These are phyloP conservation scores for Stichodactyla mertensii DNA, from an alignment of 64 coral and sea anemone species.

Conservation along the genomic window DNA sequence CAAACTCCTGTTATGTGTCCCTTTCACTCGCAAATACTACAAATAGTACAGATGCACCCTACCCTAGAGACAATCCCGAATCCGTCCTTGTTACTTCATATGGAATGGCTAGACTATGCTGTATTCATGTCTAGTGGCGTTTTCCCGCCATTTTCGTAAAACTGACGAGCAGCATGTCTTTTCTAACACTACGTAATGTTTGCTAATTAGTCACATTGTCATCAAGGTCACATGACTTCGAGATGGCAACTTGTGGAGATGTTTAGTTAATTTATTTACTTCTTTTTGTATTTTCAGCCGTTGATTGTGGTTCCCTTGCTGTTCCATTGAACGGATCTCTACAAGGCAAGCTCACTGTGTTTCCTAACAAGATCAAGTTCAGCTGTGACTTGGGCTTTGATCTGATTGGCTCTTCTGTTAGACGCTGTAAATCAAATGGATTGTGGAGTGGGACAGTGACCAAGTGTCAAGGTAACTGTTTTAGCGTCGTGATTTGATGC, in stretches of 20 bases:
- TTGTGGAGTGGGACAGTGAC: conserved; percentile 23
- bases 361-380: conserved; percentile 14
- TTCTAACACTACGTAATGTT: no score
- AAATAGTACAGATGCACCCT: no score
- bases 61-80: no score
- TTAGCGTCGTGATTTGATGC: not conserved
- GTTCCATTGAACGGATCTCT: conserved; percentile 35
- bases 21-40: no score
- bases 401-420: conserved; percentile 19
- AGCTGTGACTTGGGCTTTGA: conserved; percentile 28
- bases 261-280: not conserved
- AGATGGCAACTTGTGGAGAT: no score
- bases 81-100: no score
- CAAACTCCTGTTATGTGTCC: no score
- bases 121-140: no score
- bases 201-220: not conserved
- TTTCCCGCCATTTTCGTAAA: no score
- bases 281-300: conserved; percentile 9
- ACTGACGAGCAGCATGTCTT: no score
- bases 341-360: conserved; percentile 25
- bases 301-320: conserved; percentile 40
- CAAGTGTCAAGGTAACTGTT: conserved; percentile 6
- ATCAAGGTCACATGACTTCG: not conserved
- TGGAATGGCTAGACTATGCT: no score
- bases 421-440: conserved; percentile 23